Percentiles rank a stretch among this genome's conserved stretches.
These are phyloP conservation scores for Drosophila asahinai DNA, from an alignment of 1,140 invertebrate species.

Conservation along the genomic window DNA sequence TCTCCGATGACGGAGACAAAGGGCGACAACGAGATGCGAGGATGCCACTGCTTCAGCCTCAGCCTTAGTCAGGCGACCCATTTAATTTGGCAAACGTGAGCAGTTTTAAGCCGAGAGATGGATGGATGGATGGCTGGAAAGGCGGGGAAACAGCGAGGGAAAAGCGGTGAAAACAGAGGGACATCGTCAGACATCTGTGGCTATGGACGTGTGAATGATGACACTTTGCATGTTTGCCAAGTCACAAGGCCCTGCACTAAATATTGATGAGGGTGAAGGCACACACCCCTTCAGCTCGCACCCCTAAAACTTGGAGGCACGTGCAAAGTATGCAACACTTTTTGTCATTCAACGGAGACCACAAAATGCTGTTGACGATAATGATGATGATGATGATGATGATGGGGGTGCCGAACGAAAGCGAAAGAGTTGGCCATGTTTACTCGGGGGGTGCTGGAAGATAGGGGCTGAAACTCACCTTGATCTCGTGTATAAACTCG, in stretches of 20 bases:
- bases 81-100: constrained; percentile 84
- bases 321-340: constrained; percentile 81
- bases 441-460: constrained; percentile 17
- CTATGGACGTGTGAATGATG: constrained; percentile 81
- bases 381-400: constrained; percentile 8
- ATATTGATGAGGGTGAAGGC: constrained; percentile 71
- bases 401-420: constrained; percentile 23
- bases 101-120: constrained; percentile 70
- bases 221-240: constrained; percentile 84
- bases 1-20: constrained; percentile 56
- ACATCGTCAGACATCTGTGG: constrained; percentile 38
- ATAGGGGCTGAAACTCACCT: constrained; percentile 85
- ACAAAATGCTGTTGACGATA: constrained; percentile 41
- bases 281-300: constrained; percentile 9
- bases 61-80: constrained; percentile 62
- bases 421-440: constrained; percentile 53
- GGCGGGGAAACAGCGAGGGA: constrained; percentile 18
- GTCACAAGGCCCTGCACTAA: constrained; percentile 74
- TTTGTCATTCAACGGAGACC: constrained; percentile 66
- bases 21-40: constrained; percentile 59
- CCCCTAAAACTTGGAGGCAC: constrained; percentile 53
- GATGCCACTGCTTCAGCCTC: constrained; percentile 5
- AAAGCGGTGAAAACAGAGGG: constrained; percentile 34
- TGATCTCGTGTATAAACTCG: constrained; percentile 88
- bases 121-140: constrained; percentile 17